A percentile compares a stretch with the other conserved stretches of the same genome.
Evolutionary conservation across 2,888 invertebrate genomes (phyloP).

Genomic region (Cordilura impudica): DNA sequence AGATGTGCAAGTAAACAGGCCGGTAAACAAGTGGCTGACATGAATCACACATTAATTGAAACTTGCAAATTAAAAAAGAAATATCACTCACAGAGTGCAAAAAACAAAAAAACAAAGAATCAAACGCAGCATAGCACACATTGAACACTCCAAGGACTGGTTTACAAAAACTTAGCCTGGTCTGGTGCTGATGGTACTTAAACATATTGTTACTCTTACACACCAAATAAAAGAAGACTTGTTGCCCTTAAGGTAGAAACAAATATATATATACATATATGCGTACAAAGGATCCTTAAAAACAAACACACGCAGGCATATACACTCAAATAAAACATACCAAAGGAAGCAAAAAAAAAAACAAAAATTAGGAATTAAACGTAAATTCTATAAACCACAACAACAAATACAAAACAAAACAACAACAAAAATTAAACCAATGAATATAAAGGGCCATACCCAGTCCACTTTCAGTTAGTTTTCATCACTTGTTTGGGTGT

Average conservation of each 20-base stretch:
- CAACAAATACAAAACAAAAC: constrained; percentile 1
- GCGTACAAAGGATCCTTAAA: background rate
- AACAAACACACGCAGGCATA: background rate
- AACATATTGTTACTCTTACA: background rate
- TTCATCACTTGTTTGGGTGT: no score
- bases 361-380: background rate
- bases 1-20: background rate
- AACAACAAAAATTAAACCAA: background rate
- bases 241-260: constrained; percentile 7
- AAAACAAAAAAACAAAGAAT: background rate
- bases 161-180: background rate
- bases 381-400: constrained; percentile 5
- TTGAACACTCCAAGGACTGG: background rate
- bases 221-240: background rate
- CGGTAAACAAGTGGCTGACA: constrained; percentile 9
- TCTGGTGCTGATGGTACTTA: background rate
- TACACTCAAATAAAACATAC: constrained; percentile 15
- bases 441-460: background rate
- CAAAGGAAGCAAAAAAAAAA: constrained; percentile 33
- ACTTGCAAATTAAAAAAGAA: background rate
- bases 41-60: constrained; percentile 15
- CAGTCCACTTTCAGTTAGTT: no score
- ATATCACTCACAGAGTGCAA: constrained; percentile 1
- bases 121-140: background rate
- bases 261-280: background rate